These are phyloP conservation scores for Sinopyrophorus schimmeli DNA, from an alignment of 2,888 invertebrate genomes.

Conservation along the genomic window DNA sequence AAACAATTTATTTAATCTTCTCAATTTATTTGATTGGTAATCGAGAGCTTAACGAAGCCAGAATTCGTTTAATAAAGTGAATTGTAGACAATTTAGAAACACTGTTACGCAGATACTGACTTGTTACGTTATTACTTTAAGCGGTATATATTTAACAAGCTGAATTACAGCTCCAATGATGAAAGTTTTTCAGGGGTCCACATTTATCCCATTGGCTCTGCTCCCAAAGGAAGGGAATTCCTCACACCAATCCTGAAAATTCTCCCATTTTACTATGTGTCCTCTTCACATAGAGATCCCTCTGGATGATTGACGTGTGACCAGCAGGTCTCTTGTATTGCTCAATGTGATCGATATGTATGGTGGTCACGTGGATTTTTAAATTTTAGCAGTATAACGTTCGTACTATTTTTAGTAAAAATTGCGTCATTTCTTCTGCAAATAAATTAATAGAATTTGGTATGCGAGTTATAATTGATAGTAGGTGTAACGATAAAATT, in stretches of 20 bases:
- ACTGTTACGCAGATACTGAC: slow-evolving; percentile 50
- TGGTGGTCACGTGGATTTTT: slow-evolving; percentile 36
- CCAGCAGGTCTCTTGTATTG: slow-evolving; percentile 22
- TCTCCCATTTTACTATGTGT: slow-evolving; percentile 19
- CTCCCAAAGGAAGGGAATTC: slow-evolving; percentile 23
- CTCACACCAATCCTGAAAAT: slow-evolving; percentile 22
- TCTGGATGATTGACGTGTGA: slow-evolving; percentile 23
- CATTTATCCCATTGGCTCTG: slow-evolving; percentile 23
- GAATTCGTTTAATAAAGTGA: slow-evolving; percentile 37
- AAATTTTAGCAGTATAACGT: too few relatives aligned
- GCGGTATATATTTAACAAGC: slow-evolving; percentile 58
- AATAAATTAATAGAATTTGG: too few relatives aligned
- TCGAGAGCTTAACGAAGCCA: slow-evolving; percentile 39
- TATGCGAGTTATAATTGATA: too few relatives aligned
- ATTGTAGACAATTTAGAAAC: slow-evolving; percentile 47
- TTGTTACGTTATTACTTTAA: slow-evolving; percentile 56
- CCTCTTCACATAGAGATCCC: slow-evolving; percentile 22
- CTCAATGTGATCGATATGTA: slow-evolving; percentile 29
- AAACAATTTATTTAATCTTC: slow-evolving; percentile 51
- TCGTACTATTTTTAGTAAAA: too few relatives aligned
- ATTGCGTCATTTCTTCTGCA: slow-evolving; percentile 49
- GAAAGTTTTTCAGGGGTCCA: slow-evolving; percentile 20
- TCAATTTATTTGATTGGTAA: slow-evolving; percentile 46
- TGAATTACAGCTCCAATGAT: slow-evolving; percentile 45
- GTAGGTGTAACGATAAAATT: too few relatives aligned